These are phyloP conservation scores for Raja brachyura DNA, from an alignment of 2,113 vertebrate species.

Conservation along the genomic window DNA sequence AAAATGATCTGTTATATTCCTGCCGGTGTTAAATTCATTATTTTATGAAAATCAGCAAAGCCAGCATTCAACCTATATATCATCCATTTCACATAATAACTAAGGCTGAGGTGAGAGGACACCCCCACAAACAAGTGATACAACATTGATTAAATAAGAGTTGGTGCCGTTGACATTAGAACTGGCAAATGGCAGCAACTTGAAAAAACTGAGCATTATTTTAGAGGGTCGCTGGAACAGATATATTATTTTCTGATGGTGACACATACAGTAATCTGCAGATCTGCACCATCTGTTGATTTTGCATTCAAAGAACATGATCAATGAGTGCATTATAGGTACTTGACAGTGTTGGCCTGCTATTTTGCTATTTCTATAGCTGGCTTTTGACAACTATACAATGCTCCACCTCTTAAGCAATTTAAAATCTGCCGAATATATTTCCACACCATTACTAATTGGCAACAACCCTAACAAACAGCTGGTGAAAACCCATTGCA, in stretches of 20 bases:
- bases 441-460: conserved; percentile 40
- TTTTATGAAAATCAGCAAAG: background rate
- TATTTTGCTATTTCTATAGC: conserved; percentile 8
- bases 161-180: background rate
- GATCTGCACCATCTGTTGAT: conserved; percentile 32
- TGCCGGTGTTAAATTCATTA: background rate
- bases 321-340: conserved; percentile 14
- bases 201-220: background rate
- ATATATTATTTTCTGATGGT: background rate
- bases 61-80: background rate
- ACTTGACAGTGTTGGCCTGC: conserved; percentile 24
- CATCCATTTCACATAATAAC: background rate
- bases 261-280: background rate
- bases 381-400: conserved; percentile 10
- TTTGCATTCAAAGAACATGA: conserved; percentile 10
- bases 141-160: background rate
- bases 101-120: background rate
- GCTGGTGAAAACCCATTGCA: conserved; percentile 45
- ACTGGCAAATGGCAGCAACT: background rate
- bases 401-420: background rate
- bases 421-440: conserved; percentile 40
- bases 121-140: background rate
- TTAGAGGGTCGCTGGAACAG: background rate
- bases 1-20: background rate
- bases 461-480: conserved; percentile 44